phyloP scores from a whole-genome alignment of 2,797 vertebrate species.

The Brotula barbata region DNA sequence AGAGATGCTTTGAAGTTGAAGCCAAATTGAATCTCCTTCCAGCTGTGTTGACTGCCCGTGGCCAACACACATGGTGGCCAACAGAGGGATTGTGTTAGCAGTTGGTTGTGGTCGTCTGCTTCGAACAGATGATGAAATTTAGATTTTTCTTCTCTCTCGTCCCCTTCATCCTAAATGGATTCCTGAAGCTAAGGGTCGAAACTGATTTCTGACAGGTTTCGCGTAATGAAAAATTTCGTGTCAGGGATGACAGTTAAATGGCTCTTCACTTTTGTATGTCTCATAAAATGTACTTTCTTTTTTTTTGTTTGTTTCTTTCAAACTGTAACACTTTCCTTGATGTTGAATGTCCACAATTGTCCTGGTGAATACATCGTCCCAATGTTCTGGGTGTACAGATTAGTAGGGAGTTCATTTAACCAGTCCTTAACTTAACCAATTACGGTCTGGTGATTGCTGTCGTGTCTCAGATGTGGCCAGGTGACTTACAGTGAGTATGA shows the following conservation, averaged over 20 bases:
- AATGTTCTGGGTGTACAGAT: neutral
- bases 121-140: neutral
- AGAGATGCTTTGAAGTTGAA: neutral
- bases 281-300: neutral
- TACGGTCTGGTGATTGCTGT: conserved; percentile 11
- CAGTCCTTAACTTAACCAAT: conserved; percentile 1
- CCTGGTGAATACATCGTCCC: too few species aligned
- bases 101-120: conserved; percentile 8
- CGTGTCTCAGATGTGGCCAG: conserved; percentile 2
- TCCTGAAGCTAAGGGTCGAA: neutral
- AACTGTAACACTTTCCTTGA: neutral
- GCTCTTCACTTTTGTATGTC: neutral
- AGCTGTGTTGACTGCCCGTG: neutral
- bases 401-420: neutral
- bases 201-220: conserved; percentile 10
- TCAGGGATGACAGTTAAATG: conserved; percentile 3
- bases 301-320: neutral
- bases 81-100: neutral
- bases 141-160: neutral
- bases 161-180: neutral
- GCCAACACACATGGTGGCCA: neutral
- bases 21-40: conserved; percentile 4
- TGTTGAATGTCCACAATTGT: neutral
- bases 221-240: neutral
- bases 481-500: neutral